Evolutionary conservation across 2,113 vertebrate genomes (phyloP).

Genomic region (Atrichornis clamosus): DNA sequence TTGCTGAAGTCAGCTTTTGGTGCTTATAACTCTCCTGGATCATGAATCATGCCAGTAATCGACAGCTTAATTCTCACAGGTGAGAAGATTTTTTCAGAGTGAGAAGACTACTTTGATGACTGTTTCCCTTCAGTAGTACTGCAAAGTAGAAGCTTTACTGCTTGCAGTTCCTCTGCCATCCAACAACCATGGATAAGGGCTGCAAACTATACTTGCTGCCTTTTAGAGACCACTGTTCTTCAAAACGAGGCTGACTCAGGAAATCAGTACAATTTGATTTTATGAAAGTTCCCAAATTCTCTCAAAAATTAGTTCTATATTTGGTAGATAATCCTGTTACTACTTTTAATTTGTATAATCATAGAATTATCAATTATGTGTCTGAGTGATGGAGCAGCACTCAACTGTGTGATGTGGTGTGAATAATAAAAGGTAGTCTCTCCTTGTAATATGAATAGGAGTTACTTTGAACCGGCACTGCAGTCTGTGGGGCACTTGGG

Average conservation of each 20-base stretch:
- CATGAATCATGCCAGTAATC: neutral
- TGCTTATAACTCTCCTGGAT: neutral
- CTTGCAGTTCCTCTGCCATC: neutral
- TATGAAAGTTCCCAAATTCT: neutral
- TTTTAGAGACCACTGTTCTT: neutral
- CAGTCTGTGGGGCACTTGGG: neutral
- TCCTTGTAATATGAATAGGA: neutral
- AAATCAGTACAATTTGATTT: neutral
- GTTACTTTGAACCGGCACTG: neutral
- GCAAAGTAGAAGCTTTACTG: neutral
- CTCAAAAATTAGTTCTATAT: neutral
- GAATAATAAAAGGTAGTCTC: neutral
- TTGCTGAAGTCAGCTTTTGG: neutral
- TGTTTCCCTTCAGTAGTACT: neutral
- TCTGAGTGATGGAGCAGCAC: neutral
- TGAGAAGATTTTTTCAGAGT: neutral
- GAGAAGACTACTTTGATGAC: neutral
- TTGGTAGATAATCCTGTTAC: neutral
- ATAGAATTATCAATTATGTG: neutral
- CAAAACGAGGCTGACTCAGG: neutral
- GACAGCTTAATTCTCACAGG: neutral
- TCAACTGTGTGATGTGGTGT: neutral
- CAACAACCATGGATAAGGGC: neutral
- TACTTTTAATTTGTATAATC: neutral
- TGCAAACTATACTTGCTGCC: neutral